Base-by-base conservation (phyloP, 2,797 vertebrate genomes). In the Pterois miles region DNA sequence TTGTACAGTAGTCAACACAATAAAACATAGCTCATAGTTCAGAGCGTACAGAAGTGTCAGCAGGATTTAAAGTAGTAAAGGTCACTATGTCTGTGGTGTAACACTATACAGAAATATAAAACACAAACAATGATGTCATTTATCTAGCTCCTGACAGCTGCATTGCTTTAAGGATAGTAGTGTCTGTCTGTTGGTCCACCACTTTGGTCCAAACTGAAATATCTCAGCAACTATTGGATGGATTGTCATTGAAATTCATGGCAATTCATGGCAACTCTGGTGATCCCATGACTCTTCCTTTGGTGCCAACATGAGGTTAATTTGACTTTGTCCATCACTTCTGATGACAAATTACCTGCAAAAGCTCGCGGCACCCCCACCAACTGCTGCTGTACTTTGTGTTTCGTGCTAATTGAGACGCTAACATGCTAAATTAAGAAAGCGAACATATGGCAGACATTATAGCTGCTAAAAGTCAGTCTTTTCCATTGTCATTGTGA, bases 51-150 rank as follows among this genome's bases (percentile, higher is more conserved):
- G 22, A 20, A 34, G 52, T 14, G 27, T 64, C 59, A 4, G 38
- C 53, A 27, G 62, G 52, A 74, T 74, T 57, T 46, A n/a, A 65
- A 56, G 14, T 56, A 6, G n/a, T 48, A 65, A 46, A 56, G 40
- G 63, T 59, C 43, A 50, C 18, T 66, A 13, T 46, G 14, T 34
- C 29, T n/a, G 23, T 58, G 29, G 12, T 27, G 4, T 59, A 50
- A 18, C n/a, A 60, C 33, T 9, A 25, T 12, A 72, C 25, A 31
- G 48, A 54, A 64, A 40, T 14, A 16, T 23, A 68, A 22, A 13
- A 14, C 25, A 56, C 20, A 59, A 48, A 71, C 54, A 38, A 25
- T 40, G 7, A 54, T 23, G 10, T 68, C 34, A 68, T 38, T 54
- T 36, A 36, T 52, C 31, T 22, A 0, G 11, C 29, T 8, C 31